These are phyloP conservation scores for Gonioctena quinquepunctata DNA, from an alignment of 1,140 invertebrate genomes.

Conservation along the genomic window DNA sequence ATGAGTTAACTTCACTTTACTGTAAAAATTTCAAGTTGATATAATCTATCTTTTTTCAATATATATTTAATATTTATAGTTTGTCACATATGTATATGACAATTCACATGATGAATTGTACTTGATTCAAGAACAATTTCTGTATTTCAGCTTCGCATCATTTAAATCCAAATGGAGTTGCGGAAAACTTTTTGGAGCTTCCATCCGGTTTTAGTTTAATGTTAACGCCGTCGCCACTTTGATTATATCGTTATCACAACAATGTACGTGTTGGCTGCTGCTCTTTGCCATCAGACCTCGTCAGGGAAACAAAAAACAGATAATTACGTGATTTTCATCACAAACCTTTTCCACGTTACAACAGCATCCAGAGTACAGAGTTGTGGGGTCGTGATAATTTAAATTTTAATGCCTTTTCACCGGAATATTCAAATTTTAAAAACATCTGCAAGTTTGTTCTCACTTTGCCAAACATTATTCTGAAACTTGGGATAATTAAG, in stretches of 20 bases:
- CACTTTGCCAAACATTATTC: conserved; percentile 25
- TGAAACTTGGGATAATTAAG: conserved; percentile 19
- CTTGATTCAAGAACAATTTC: too few relatives aligned
- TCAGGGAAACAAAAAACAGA: background rate
- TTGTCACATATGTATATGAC: too few relatives aligned
- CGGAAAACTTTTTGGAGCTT: too few relatives aligned
- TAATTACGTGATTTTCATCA: conserved; percentile 10
- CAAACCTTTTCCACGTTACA: background rate
- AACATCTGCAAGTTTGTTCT: conserved; percentile 23
- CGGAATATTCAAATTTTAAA: conserved; percentile 23
- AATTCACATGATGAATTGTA: too few relatives aligned
- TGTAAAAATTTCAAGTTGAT: too few relatives aligned
- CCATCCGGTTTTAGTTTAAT: too few relatives aligned
- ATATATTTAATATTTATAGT: too few relatives aligned
- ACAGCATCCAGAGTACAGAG: background rate
- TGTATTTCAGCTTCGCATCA: too few relatives aligned
- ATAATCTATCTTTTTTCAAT: too few relatives aligned
- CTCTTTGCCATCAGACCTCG: background rate
- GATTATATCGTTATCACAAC: background rate
- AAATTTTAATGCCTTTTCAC: conserved; percentile 20
- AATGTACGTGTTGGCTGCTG: background rate
- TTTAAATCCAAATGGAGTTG: too few relatives aligned
- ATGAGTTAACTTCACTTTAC: too few relatives aligned
- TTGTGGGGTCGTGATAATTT: conserved; percentile 16
- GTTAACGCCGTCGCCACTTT: background rate